Evolutionary conservation across 1,140 invertebrate species (phyloP).

Genomic region (Bombus superbus): DNA sequence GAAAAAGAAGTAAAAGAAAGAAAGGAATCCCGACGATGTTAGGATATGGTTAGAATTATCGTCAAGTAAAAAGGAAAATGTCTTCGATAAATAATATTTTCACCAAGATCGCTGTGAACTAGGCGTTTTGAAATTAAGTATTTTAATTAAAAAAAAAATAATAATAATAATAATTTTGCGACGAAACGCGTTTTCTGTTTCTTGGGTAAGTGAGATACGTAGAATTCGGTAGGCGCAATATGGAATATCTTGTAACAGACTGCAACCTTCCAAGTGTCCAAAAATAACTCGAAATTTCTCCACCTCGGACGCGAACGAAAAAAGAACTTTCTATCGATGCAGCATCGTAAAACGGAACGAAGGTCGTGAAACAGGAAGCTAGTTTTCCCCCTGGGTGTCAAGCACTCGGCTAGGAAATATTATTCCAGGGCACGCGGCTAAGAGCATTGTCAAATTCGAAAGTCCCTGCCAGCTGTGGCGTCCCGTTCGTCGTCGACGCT

Average conservation of each 20-base stretch:
- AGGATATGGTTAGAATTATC: not conserved
- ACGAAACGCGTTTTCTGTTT: too few relatives aligned
- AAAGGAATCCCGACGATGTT: too few relatives aligned
- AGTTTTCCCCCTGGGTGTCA: not conserved
- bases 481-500: constrained; percentile 22
- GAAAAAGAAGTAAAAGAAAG: not conserved
- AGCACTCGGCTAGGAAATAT: not conserved
- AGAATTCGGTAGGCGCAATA: too few relatives aligned
- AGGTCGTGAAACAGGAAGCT: constrained; percentile 28
- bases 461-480: constrained; percentile 55
- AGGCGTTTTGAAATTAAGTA: too few relatives aligned
- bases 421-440: not conserved
- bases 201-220: too few relatives aligned
- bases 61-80: not conserved
- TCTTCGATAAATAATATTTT: not conserved
- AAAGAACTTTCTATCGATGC: too few relatives aligned
- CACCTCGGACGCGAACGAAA: not conserved
- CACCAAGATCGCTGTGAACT: too few relatives aligned
- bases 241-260: too few relatives aligned
- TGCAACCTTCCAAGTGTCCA: too few relatives aligned
- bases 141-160: too few relatives aligned
- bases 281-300: not conserved
- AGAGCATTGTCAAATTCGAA: constrained; percentile 45
- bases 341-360: too few relatives aligned
- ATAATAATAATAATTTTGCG: too few relatives aligned